Percentiles rank a stretch among this genome's conserved stretches.
Conservation (phyloP, 1,140 invertebrate genomes). For the Cydia strobilella region DNA sequence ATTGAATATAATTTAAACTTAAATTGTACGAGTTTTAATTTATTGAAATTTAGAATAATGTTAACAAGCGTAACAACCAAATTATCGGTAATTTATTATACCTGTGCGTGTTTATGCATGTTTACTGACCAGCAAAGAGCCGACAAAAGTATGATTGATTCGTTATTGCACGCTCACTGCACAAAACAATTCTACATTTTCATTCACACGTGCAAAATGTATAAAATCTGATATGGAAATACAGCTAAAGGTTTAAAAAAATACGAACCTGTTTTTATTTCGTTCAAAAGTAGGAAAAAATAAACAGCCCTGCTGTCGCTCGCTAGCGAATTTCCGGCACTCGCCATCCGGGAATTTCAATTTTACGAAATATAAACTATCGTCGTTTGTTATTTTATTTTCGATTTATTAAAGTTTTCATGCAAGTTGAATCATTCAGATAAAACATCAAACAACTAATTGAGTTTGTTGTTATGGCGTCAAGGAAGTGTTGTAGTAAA, state of each 20-base stretch:
- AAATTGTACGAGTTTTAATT: background rate
- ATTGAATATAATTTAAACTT: background rate
- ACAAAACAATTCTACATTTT: slow-evolving; percentile 9
- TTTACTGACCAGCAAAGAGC: slow-evolving; percentile 1
- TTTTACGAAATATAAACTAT: slow-evolving; percentile 59
- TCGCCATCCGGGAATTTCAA: slow-evolving; percentile 52
- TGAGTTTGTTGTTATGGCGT: background rate
- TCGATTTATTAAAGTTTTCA: slow-evolving; percentile 33
- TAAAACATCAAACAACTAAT: slow-evolving; percentile 16
- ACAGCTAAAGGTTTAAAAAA: background rate
- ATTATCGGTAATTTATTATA: background rate
- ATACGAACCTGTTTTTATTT: slow-evolving; percentile 45
- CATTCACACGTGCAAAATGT: slow-evolving; percentile 1
- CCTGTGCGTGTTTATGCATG: background rate
- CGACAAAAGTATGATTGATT: slow-evolving; percentile 16
- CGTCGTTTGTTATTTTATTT: slow-evolving; percentile 35
- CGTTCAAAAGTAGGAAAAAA: slow-evolving; percentile 52
- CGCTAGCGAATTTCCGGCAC: slow-evolving; percentile 54
- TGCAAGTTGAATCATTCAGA: background rate
- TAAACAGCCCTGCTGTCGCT: slow-evolving; percentile 45
- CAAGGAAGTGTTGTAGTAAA: slow-evolving; percentile 5
- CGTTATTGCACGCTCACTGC: slow-evolving; percentile 13
- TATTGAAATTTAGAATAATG: background rate
- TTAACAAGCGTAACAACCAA: background rate
- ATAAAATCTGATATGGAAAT: slow-evolving; percentile 9